A percentile compares a stretch with the other conserved stretches of the same genome.
Evolutionary conservation across 2,888 invertebrate species (phyloP).

Genomic region (Atethmia centrago): DNA sequence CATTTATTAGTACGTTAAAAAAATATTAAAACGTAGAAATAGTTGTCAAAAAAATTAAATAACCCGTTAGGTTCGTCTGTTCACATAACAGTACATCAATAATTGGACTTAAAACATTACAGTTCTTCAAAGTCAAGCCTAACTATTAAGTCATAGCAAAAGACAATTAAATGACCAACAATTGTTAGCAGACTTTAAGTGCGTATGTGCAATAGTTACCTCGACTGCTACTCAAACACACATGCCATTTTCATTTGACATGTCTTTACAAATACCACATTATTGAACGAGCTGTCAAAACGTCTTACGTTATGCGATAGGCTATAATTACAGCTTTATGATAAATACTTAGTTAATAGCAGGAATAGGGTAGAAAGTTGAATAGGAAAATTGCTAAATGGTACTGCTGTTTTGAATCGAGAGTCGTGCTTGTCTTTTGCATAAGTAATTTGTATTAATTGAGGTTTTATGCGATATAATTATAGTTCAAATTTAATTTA

Average conservation of each 20-base stretch:
- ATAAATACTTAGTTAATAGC: conserved; percentile 51
- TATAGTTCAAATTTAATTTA: conserved; percentile 17
- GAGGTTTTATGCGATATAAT: conserved; percentile 22
- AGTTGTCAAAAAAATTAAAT: neutral
- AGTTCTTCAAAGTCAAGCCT: conserved; percentile 32
- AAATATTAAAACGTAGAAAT: neutral
- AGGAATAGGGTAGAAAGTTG: conserved; percentile 57
- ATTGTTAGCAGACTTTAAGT: conserved; percentile 38
- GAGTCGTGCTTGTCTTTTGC: conserved; percentile 31
- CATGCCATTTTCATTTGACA: conserved; percentile 50
- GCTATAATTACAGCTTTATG: conserved; percentile 59
- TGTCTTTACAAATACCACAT: conserved; percentile 47
- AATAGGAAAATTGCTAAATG: conserved; percentile 48
- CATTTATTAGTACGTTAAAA: neutral
- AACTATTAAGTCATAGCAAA: conserved; percentile 54
- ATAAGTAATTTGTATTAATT: conserved; percentile 35
- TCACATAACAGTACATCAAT: conserved; percentile 23
- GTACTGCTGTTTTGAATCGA: conserved; percentile 43
- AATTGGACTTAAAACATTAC: conserved; percentile 47
- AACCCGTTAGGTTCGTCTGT: neutral
- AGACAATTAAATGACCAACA: conserved; percentile 55
- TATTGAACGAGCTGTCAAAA: conserved; percentile 64
- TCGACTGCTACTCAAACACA: conserved; percentile 42
- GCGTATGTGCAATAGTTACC: conserved; percentile 43
- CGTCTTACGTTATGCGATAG: conserved; percentile 57